Conservation (phyloP, 1,140 invertebrate genomes). For the Steinernema feltiae region DNA sequence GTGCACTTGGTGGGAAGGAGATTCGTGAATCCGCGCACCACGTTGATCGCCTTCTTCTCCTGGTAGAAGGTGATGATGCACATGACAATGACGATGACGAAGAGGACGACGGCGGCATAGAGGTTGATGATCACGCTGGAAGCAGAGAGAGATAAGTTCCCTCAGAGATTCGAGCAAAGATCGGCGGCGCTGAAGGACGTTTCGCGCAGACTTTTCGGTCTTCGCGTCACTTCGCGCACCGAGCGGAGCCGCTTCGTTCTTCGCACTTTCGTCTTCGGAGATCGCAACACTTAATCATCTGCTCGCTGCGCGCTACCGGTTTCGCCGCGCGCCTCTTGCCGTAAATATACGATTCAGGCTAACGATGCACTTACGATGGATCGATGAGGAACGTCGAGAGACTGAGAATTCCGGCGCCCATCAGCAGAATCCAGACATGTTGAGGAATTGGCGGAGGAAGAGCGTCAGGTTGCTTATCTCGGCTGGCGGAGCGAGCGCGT, state of each 20-base stretch:
- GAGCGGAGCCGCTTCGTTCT: too few species aligned
- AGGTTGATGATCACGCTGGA: constrained; percentile 32
- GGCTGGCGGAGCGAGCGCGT: constrained; percentile 30
- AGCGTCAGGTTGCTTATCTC: constrained; percentile 29
- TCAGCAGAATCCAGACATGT: constrained; percentile 35
- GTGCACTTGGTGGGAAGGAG: constrained; percentile 31
- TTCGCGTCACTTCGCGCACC: not conserved
- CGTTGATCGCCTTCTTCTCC: constrained; percentile 38
- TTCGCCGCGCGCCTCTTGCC: not conserved
- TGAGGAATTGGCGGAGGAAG: constrained; percentile 31
- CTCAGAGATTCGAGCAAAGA: too few species aligned
- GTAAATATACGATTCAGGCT: too few species aligned
- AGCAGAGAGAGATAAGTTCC: too few species aligned
- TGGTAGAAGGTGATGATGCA: constrained; percentile 33
- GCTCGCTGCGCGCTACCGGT: not conserved
- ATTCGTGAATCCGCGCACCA: constrained; percentile 29
- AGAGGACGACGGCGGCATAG: constrained; percentile 31
- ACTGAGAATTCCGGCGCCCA: constrained; percentile 29
- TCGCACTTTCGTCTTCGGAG: not conserved
- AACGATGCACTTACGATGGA: constrained; percentile 23
- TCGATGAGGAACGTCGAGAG: constrained; percentile 29
- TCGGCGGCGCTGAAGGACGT: too few species aligned
- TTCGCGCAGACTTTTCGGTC: not conserved
- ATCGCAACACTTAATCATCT: not conserved
- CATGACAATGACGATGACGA: constrained; percentile 35